Base-by-base conservation (phyloP, 1,140 invertebrate species). In the Chionoecetes opilio region DNA sequence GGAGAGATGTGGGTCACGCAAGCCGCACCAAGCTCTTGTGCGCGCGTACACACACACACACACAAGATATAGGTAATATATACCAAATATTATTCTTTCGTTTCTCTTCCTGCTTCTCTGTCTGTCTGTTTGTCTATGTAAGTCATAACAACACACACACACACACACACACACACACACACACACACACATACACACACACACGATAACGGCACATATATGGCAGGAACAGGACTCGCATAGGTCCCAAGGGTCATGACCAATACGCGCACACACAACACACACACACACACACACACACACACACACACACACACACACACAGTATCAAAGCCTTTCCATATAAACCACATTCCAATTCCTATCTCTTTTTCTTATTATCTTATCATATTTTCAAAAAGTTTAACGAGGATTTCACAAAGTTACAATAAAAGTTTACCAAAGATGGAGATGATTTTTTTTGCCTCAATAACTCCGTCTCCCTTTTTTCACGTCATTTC, bases 231-330 rank as follows among this genome's bases (percentile, higher is more conserved):
- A 53, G 46, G 46, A 53, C 46, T 53, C 46, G 11, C 46, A 53
- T 17, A 53, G 46, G 9, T 53, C 11, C 11, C 46, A 53, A 91
- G 6, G 32, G 14, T 31, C 41, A 41, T 26, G 11, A 53, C 41
- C 26, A 26, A 92, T 17, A 82, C 63, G 34, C 63, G 34, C 46
- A 82, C 63, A 92, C 63, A 92, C 63, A 92, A 92, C 63, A 92
- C 63, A 92, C 63, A 92, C 63, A 92, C 63, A 92, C 91, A 92
- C 63, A 92, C 63, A 92, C 63, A 92, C 32, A 92, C 63, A 92
- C 63, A 92, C 63, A 91, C 63, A 91, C 90, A 91, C 63, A 91
- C 63, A 91, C 63, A 38, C 29, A 38, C 29, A 90, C 41, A 91
- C 41, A 91, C 41, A n/a, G 37, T 14, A 3, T 29, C 88, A 90